Conservation (phyloP, 2,888 invertebrate genomes). For the Andrena marginata region DNA sequence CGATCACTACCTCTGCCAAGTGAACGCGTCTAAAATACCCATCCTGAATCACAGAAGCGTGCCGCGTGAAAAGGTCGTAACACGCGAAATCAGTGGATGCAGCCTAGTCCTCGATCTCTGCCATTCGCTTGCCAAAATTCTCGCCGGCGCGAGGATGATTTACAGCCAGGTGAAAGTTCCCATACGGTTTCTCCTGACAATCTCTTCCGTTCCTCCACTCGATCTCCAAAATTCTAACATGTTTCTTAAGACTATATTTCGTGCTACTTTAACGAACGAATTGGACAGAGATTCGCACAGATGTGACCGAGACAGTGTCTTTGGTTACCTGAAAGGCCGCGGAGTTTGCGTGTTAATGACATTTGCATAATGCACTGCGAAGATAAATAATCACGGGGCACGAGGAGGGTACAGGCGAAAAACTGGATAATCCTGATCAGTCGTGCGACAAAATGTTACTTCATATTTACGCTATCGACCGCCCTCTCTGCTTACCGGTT, state of each 20-base stretch:
- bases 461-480: slow-evolving; percentile 19
- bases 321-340: slow-evolving; percentile 19
- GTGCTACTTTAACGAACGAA: not conserved
- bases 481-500: slow-evolving; percentile 39
- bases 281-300: not conserved
- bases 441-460: slow-evolving; percentile 18
- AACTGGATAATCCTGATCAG: slow-evolving; percentile 56
- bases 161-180: slow-evolving; percentile 19
- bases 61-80: too few relatives aligned
- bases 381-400: slow-evolving; percentile 19
- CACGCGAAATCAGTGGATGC: not conserved
- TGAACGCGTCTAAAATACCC: too few relatives aligned
- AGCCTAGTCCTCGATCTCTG: not conserved
- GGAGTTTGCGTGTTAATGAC: slow-evolving; percentile 17
- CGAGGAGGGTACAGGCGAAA: slow-evolving; percentile 11
- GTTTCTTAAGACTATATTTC: not conserved
- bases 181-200: not conserved
- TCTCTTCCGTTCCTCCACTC: not conserved
- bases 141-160: not conserved
- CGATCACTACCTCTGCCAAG: too few relatives aligned
- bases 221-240: slow-evolving; percentile 4
- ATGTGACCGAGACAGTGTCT: not conserved
- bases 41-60: too few relatives aligned
- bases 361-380: slow-evolving; percentile 32
- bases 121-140: not conserved